Evolutionary conservation across 2,113 vertebrate species (phyloP).

Genomic region (Hoplias malabaricus): DNA sequence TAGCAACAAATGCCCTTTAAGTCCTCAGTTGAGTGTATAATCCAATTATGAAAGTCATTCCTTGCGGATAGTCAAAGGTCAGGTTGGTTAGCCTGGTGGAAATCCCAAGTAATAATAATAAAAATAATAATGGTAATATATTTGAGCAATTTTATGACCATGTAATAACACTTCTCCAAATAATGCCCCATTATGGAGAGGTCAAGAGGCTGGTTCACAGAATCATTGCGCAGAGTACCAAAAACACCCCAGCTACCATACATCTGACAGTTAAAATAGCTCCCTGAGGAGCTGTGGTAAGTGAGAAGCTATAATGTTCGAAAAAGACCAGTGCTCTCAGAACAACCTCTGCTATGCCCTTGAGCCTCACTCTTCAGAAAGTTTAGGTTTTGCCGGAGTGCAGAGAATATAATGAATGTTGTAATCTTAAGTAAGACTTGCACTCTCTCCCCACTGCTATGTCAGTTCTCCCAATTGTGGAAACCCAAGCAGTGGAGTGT

Average conservation of each 20-base stretch:
- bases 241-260: background rate
- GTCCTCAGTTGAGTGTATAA: background rate
- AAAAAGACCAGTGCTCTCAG: background rate
- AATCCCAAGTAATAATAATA: background rate
- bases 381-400: background rate
- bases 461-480: conserved; percentile 5
- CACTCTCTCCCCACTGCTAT: conserved; percentile 2
- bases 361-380: background rate
- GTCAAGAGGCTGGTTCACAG: background rate
- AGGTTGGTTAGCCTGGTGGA: background rate
- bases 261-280: background rate
- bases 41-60: background rate
- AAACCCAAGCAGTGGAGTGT: conserved; percentile 21
- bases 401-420: background rate
- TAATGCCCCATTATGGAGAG: background rate
- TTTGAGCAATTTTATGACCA: background rate
- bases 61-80: background rate
- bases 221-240: background rate
- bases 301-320: background rate
- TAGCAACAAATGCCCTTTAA: background rate
- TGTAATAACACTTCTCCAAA: background rate
- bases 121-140: too few relatives aligned
- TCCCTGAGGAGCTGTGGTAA: background rate
- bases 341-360: background rate
- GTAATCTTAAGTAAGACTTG: conserved; percentile 15